Evolutionary conservation across 2,113 vertebrate species (phyloP), one percentile per base, ranked within the genome.

Genomic region (Gnathonemus echidnorhynchus): DNA sequence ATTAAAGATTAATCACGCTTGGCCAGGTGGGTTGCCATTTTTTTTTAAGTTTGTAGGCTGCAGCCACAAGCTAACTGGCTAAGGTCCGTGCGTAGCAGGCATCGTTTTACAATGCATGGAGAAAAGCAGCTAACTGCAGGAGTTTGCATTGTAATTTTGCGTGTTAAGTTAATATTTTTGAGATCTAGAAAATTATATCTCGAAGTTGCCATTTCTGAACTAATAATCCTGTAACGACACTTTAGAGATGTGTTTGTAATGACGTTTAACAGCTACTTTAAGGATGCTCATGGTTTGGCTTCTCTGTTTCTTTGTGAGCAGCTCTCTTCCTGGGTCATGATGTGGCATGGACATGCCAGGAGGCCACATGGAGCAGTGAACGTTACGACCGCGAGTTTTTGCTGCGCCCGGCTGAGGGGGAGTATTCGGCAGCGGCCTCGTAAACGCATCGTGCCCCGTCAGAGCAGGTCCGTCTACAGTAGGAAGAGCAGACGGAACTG

Each of bases 321-420:
- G 93, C 92, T 94, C 90, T 92, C 89, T 93, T 91, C 94, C 90
- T 89, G 92, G 93, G 93, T 95, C 95, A 95, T 93, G 93, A 97
- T 96, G 96, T 92, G 95, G 93, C 95, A 94, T 94, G 92, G 96
- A 94, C 94, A 96, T 96, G 96, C 95, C 93, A 96, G 94, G 86
- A 89, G 56, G 10, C 92, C 27, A 92, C 95, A 93, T 91, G 95
- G 93, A 94, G 88, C 52, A 92, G 90, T 94, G 83, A 93, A 92
- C 90, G 91, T 91, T 92, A 95, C 92, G 92, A 93, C 93, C 93
- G 94, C 93, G 91, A 93, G 58, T 48, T 92, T 74, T 89, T 94
- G 92, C 93, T 92, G 92, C 92, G 95, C 94, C 94, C 96, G 96
- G 95, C 94, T 91, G 58, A 70, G 96, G 95, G 94, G 91, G 46